Evolutionary conservation across 2,113 vertebrate species (phyloP).

Genomic region (Sterrhoptilus dennistouni): DNA sequence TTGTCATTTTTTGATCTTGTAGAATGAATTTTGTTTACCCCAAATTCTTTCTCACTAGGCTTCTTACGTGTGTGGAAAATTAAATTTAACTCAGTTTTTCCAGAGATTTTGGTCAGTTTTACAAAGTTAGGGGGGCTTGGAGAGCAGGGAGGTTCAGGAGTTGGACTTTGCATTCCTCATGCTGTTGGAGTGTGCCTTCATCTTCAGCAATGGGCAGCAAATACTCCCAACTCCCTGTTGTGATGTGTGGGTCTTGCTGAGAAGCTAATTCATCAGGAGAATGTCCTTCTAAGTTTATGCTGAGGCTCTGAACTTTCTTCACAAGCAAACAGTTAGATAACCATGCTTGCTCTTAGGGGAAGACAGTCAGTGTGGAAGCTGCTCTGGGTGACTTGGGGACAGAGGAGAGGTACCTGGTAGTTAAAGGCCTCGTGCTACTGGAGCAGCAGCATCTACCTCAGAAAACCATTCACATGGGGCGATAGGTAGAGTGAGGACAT

Average conservation of each 20-base stretch:
- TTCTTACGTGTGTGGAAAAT: not conserved
- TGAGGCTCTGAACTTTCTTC: not conserved
- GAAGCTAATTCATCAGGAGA: not conserved
- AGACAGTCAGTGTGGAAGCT: not conserved
- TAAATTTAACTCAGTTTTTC: not conserved
- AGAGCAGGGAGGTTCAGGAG: not conserved
- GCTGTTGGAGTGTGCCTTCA: not conserved
- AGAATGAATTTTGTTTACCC: not conserved
- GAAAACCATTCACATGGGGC: not conserved
- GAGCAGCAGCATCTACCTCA: not conserved
- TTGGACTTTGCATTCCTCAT: rapidly evolving
- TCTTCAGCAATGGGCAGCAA: not conserved
- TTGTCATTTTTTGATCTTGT: not conserved
- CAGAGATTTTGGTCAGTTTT: not conserved
- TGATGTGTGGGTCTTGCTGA: not conserved
- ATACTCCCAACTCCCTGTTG: not conserved
- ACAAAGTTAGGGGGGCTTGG: not conserved
- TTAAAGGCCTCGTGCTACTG: not conserved
- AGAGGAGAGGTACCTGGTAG: not conserved
- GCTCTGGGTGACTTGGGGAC: not conserved
- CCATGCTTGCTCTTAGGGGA: rapidly evolving
- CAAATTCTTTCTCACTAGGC: not conserved
- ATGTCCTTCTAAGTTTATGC: not conserved
- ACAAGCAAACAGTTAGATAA: not conserved
- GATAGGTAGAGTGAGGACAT: not conserved